phyloP scores from a whole-genome alignment of 2,888 invertebrate species.

The Conops quadrifasciatus region DNA sequence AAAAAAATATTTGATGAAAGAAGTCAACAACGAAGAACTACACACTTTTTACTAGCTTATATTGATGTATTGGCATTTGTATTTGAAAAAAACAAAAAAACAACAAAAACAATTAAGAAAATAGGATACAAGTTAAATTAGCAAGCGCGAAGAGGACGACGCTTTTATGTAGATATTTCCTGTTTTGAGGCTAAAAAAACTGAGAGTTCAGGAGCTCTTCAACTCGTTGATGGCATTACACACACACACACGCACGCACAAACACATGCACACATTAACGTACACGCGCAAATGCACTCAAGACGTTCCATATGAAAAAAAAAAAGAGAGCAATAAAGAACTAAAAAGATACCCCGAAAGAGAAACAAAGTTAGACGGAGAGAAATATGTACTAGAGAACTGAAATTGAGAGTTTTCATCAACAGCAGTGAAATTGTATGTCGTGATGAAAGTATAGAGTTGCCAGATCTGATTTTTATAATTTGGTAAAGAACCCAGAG shows the following conservation, averaged over 20 bases:
- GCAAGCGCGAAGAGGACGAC: background rate
- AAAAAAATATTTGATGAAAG: background rate
- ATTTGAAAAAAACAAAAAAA: background rate
- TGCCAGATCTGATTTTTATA: too few species aligned
- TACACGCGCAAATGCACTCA: background rate
- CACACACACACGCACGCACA: background rate
- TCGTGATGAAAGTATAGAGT: background rate
- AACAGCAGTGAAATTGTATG: background rate
- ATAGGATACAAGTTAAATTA: background rate
- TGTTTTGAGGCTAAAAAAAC: slow-evolving; percentile 5
- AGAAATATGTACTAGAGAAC: background rate
- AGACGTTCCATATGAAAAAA: background rate
- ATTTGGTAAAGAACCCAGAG: too few species aligned
- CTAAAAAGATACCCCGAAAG: background rate
- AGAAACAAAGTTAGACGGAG: background rate
- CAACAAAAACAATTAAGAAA: background rate
- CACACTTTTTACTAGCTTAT: slow-evolving; percentile 17
- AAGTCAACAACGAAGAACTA: background rate
- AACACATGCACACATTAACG: background rate
- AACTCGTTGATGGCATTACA: background rate
- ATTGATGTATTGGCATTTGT: background rate
- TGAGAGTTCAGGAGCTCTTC: background rate
- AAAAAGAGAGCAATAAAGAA: background rate
- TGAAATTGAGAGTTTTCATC: background rate
- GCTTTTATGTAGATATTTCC: slow-evolving; percentile 12